Conservation (phyloP, 2,113 vertebrate genomes). For the Sterrhoptilus dennistouni region DNA sequence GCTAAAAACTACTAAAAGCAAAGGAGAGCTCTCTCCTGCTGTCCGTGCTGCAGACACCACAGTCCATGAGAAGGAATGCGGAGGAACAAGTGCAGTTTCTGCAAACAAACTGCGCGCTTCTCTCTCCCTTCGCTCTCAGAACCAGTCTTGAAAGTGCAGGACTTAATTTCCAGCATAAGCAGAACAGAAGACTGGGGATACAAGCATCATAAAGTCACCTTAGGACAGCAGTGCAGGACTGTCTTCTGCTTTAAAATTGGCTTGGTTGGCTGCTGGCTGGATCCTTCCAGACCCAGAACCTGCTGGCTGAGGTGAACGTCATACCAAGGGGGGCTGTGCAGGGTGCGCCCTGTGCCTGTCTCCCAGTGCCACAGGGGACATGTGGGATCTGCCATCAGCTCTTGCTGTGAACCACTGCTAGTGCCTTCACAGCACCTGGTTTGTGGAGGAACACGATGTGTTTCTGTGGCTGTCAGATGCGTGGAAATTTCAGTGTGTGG, state of each 20-base stretch:
- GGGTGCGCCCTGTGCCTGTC: not conserved
- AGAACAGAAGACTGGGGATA: not conserved
- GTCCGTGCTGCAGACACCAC: not conserved
- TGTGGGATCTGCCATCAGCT: not conserved
- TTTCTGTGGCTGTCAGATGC: not conserved
- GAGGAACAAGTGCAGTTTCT: not conserved
- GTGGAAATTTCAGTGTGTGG: not conserved
- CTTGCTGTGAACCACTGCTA: not conserved
- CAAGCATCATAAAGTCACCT: not conserved
- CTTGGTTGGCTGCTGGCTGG: not conserved
- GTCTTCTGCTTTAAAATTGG: not conserved
- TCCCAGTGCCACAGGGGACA: accelerated
- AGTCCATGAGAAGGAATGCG: not conserved
- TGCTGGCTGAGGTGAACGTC: not conserved
- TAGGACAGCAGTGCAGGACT: not conserved
- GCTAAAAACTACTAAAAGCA: not conserved
- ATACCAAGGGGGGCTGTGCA: not conserved
- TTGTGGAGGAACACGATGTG: not conserved
- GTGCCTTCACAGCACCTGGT: not conserved
- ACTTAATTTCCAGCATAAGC: not conserved
- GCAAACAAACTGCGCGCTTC: not conserved
- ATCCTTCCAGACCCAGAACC: not conserved
- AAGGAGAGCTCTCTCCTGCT: not conserved
- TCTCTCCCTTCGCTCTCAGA: not conserved
- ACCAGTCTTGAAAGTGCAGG: too few species aligned